Base-by-base conservation (phyloP, 64 coral and sea anemone species). In the Montipora efflorescens region DNA sequence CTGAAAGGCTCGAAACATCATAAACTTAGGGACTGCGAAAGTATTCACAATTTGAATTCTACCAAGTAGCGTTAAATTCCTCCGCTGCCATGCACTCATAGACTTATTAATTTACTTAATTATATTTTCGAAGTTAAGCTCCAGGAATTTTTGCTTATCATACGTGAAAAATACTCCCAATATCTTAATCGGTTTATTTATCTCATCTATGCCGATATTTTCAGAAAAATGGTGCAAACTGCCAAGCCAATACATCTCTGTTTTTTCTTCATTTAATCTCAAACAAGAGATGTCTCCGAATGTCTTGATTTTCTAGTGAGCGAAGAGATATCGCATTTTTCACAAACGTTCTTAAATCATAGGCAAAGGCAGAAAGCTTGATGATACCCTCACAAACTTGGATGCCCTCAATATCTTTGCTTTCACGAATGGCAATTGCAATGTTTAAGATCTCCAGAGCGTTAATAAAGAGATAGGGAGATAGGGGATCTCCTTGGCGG, bases 261-360 rank as follows among this genome's bases (percentile, higher is more conserved):
- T 53, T 53, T 53, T 53, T 53, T 53, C 25, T 1, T 51, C 16
- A 64, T 74, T 87, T 20, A 75, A 67, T 87, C 45, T 87, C 74
- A 87, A 70, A 43, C 83, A 59, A 51, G 84, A 87, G 59, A 70
- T 73, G 11, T 75, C 45, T 87, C 74, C 67, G 21, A 87, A 87
- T n/a, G 13, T 68, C 66, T 68, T n/a, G 14, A 18, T 18, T 68
- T 15, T 15, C 0, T 68, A 68, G 19, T 68, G 18, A 68, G 66
- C 66, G 66, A 55, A 55, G 52, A 55, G 52, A 55, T 1, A 0
- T 55, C 52, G 52, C 52, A 55, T 55, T 55, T 55, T 55, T 55
- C 52, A 55, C 52, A 55, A 55, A 55, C 2, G 52, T 55, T 0
- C 2, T 55, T 10, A 55, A 55, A 55, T 55, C 52, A 55, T 55